Conservation (phyloP, 2,113 vertebrate genomes). For the Prolemur simus region DNA sequence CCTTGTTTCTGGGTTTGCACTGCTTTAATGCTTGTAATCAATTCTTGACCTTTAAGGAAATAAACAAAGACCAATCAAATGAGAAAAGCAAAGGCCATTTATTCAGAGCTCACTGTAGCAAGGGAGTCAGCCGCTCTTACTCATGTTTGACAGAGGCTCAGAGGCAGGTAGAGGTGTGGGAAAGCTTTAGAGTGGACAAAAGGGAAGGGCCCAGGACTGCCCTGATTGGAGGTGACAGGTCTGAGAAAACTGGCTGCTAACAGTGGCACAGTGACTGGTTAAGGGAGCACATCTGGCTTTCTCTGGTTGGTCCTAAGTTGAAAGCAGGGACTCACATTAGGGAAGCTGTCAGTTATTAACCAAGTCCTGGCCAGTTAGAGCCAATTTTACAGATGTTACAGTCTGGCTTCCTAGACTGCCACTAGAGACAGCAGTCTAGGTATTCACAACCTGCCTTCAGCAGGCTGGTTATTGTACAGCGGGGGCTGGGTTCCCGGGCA, state of each 20-base stretch:
- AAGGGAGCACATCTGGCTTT: neutral
- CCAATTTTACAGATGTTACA: neutral
- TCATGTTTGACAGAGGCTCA: neutral
- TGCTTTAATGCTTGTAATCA: neutral
- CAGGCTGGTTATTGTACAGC: neutral
- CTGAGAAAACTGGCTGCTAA: neutral
- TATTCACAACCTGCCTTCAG: neutral
- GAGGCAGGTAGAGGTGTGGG: neutral
- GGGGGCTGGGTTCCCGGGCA: neutral
- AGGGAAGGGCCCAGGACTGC: neutral
- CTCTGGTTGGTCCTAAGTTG: neutral
- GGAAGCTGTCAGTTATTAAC: neutral
- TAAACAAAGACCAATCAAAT: neutral
- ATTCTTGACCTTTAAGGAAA: neutral
- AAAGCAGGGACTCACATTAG: neutral
- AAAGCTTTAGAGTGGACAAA: neutral
- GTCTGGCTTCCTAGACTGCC: neutral
- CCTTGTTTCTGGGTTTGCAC: neutral
- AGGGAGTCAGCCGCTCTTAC: no score
- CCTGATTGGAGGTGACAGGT: no score
- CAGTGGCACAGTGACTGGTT: neutral
- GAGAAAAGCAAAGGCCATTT: neutral
- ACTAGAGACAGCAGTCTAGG: neutral
- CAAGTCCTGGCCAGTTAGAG: neutral
- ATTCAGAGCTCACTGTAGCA: neutral